Evolutionary conservation across 2,113 vertebrate species (phyloP), one percentile per base, ranked within the genome.

Genomic region (Nycticryphes semicollaris): DNA sequence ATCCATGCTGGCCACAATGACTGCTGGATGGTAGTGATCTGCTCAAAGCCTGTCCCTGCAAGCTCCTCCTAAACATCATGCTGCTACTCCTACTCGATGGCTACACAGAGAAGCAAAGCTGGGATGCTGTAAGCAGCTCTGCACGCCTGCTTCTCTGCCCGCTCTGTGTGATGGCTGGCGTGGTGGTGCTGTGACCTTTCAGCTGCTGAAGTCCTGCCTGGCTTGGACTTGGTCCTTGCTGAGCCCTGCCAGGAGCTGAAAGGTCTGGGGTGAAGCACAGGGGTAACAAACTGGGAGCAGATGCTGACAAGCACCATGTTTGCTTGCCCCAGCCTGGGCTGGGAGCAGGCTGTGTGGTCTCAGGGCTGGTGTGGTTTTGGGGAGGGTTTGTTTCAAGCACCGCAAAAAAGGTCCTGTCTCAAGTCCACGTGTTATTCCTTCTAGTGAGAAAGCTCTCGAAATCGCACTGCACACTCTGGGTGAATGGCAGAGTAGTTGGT

Each of bases 291-390:
- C 6, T 3, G 1, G 47, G 33, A 15, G 5, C 75, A 75, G 75
- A 18, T 48, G 13, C 68, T 87, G 73, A 27, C 27, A 64, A 83
- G 43, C 51, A 2, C 39, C 14, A 1, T 1, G 7, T 51, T 41
- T 80, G 25, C 59, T 45, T 5, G 1, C 39, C 31, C 51, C n/a
- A 37, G 43, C 41, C 43, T 28, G 53, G 39, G 30, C 45, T 86
- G 1, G 1, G 63, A 47, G 51, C 5, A 35, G 43, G 22, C 51
- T 51, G 27, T n/a, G 15, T 0, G 0, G 64, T 82, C 17, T 1
- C 11, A 9, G 27, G 82, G 64, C 41, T 62, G 16, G 5, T 51
- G 24, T 47, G 73, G 15, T 16, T 77, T 30, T 21, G 22, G 13
- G 27, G 16, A 25, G 14, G 23, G n/a, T 60, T 57, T 68, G 68